Evolutionary conservation across 2,113 vertebrate species (phyloP), one percentile per base, ranked within the genome.

Genomic region (Rhizomys pruinosus): DNA sequence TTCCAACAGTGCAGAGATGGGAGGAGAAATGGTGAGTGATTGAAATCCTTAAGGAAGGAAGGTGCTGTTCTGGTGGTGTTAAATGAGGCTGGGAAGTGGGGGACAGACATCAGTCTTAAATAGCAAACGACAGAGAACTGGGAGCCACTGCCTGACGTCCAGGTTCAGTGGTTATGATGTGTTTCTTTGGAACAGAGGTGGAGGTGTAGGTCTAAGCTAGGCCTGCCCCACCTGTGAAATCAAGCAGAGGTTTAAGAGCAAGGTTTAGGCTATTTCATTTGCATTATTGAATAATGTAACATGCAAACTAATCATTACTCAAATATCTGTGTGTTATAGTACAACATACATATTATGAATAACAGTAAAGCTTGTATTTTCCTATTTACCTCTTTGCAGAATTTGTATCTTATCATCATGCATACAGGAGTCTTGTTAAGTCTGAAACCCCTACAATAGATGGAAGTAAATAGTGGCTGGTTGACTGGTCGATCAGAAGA

Each of bases 121-220:
- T 7, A 11, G 20, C 29, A 13, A 69, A 4, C 39, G 39, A 32
- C 9, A 2, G 1, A 4, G 47, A 47, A 32, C 13, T 2, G 1
- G 20, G n/a, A 61, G 4, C n/a, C 19, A 39, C 16, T 7, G 5
- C 63, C 19, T 34, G n/a, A 12, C 19, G 32, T 25, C 68, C 13
- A 69, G 27, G 59, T 5, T 2, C 3, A 59, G 39, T 2, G 7
- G 37, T 25, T 2, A n/a, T 12, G 8, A 22, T 6, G 9, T 34
- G 12, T 8, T 23, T 11, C 44, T 16, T 13, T 0, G 7, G 57
- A 57, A 73, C 8, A 5, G n/a, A 73, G 37, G 5, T 57, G 52
- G 2, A 13, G 13, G 32, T n/a, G 11, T 29, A 27, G 74, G 42
- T 7, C 34, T 37, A 52, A n/a, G 13, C 5, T 6, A 13, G 68